phyloP scores from a whole-genome alignment of 2,888 invertebrate genomes.

The Chrysodeixis includens region DNA sequence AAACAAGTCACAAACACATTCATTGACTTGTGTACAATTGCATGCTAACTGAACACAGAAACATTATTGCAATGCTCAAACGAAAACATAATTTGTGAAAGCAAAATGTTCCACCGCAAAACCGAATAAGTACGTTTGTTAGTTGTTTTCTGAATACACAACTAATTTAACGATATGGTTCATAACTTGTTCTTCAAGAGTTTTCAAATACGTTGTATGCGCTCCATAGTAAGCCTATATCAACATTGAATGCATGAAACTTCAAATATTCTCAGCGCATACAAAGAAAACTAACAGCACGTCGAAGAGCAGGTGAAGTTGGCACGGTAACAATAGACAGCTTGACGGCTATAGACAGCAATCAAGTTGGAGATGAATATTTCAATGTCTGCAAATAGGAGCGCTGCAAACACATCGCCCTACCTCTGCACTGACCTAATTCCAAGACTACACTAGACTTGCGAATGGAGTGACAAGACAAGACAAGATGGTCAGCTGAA shows the following conservation, averaged over 20 bases:
- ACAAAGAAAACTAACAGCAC: not conserved
- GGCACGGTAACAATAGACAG: not conserved
- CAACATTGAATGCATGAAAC: slow-evolving; percentile 1
- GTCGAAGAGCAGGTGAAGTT: not conserved
- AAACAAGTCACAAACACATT: too few species aligned
- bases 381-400: slow-evolving; percentile 43
- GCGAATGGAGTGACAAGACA: slow-evolving; percentile 23
- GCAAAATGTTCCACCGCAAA: too few species aligned
- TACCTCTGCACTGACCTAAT: slow-evolving; percentile 45
- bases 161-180: too few species aligned
- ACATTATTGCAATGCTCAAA: too few species aligned
- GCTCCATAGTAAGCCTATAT: not conserved
- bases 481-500: slow-evolving; percentile 19
- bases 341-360: slow-evolving; percentile 13
- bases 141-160: too few species aligned
- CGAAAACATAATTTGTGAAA: too few species aligned
- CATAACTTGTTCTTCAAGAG: too few species aligned
- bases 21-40: too few species aligned
- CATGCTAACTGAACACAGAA: too few species aligned
- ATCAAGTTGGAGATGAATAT: slow-evolving; percentile 34
- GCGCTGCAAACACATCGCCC: slow-evolving; percentile 17
- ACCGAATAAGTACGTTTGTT: too few species aligned
- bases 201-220: too few species aligned
- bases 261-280: too few species aligned
- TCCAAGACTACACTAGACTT: slow-evolving; percentile 21